These are phyloP conservation scores for Pristionchus entomophagus DNA, from an alignment of 2,888 invertebrate species.

Conservation along the genomic window DNA sequence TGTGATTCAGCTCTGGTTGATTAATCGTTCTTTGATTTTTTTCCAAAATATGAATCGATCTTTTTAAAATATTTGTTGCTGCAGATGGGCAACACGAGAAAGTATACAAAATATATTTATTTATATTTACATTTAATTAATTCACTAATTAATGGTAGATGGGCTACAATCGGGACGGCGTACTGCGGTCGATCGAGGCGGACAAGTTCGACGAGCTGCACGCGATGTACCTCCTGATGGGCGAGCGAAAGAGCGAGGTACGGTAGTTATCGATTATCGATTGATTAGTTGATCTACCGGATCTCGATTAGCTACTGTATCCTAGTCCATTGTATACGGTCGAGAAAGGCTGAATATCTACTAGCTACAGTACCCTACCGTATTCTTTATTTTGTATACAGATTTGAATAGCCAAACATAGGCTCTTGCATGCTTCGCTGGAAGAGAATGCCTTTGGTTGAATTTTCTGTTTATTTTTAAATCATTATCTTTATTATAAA, in stretches of 20 bases:
- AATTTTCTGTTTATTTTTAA: too few relatives aligned
- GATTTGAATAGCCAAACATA: too few relatives aligned
- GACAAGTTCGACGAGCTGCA: constrained; percentile 98
- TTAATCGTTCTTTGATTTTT: not conserved
- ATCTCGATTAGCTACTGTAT: not conserved
- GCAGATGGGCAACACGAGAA: too few relatives aligned
- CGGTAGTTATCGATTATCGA: not conserved
- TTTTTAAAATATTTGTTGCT: too few relatives aligned
- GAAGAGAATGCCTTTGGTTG: too few relatives aligned
- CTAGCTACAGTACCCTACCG: too few relatives aligned
- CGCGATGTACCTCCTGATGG: constrained; percentile 93
- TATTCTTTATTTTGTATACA: too few relatives aligned
- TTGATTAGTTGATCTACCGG: not conserved
- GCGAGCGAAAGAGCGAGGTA: constrained; percentile 63
- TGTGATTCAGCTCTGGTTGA: too few relatives aligned
- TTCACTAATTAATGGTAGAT: constrained; percentile 84
- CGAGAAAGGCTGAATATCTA: too few relatives aligned
- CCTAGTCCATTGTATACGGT: not conserved
- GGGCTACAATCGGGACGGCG: constrained; percentile 94
- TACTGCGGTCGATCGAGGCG: constrained; percentile 93
- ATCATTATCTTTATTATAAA: not conserved
- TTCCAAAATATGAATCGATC: too few relatives aligned
- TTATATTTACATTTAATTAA: constrained; percentile 72
- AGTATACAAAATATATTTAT: constrained; percentile 67
- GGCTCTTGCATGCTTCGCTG: too few relatives aligned